phyloP scores from a whole-genome alignment of 1,140 invertebrate species.

The Drosophila rufa region DNA sequence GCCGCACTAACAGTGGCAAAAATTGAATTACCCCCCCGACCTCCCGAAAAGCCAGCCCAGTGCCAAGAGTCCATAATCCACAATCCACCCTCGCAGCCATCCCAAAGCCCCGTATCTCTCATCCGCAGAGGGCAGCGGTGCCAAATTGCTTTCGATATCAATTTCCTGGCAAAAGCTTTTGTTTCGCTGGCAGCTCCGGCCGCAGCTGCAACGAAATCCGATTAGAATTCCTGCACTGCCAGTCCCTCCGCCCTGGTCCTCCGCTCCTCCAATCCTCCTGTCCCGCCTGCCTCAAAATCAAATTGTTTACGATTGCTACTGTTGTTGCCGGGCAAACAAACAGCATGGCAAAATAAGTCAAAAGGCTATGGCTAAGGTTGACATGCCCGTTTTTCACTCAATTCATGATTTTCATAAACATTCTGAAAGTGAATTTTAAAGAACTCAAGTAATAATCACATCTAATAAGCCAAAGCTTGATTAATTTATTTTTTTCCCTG shows the following conservation, averaged over 20 bases:
- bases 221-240: constrained; percentile 65
- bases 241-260: background rate
- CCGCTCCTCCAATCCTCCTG: background rate
- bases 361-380: background rate
- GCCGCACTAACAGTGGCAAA: constrained; percentile 16
- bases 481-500: too few relatives aligned
- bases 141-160: constrained; percentile 82
- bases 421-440: background rate
- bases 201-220: constrained; percentile 78
- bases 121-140: constrained; percentile 47
- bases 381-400: background rate
- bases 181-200: constrained; percentile 58
- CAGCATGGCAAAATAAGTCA: constrained; percentile 5
- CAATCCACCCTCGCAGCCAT: constrained; percentile 8
- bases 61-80: constrained; percentile 10
- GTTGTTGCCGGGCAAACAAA: constrained; percentile 46
- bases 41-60: constrained; percentile 16
- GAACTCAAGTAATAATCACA: background rate
- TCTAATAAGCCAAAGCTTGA: too few relatives aligned
- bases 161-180: constrained; percentile 76
- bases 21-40: constrained; percentile 37
- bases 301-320: constrained; percentile 75
- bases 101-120: constrained; percentile 26
- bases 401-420: background rate
- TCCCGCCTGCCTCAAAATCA: constrained; percentile 48